These are phyloP conservation scores for Trichonephila clavipes DNA, from an alignment of 1,140 invertebrate species.

Conservation along the genomic window DNA sequence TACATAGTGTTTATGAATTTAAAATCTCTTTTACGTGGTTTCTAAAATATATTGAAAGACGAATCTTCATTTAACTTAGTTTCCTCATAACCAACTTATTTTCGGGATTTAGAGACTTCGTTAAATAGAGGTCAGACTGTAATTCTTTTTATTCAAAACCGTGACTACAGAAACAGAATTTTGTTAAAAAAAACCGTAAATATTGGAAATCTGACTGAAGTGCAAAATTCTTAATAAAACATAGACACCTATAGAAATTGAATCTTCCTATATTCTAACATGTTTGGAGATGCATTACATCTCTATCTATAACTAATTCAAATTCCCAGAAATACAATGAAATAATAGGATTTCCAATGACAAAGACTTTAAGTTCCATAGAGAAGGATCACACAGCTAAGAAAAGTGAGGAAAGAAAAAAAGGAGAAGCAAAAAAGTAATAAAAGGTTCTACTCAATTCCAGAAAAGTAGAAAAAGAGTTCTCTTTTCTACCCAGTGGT, in stretches of 20 bases:
- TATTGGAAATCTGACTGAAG: too few relatives aligned
- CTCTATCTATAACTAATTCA: not conserved
- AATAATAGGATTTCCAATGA: not conserved
- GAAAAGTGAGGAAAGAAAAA: not conserved
- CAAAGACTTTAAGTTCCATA: not conserved
- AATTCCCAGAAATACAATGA: not conserved
- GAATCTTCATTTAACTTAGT: too few relatives aligned
- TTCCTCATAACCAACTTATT: too few relatives aligned
- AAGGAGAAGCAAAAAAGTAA: not conserved
- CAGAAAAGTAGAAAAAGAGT: not conserved
- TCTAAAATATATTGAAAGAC: too few relatives aligned
- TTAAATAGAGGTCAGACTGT: too few relatives aligned
- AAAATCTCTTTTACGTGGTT: too few relatives aligned
- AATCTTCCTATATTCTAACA: not conserved
- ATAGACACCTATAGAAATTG: not conserved
- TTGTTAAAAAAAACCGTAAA: too few relatives aligned
- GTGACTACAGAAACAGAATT: too few relatives aligned
- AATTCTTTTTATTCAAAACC: too few relatives aligned
- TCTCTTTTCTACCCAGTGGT: conserved; percentile 22
- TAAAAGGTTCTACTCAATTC: not conserved
- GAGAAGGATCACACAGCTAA: not conserved
- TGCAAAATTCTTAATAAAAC: too few relatives aligned
- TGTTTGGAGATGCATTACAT: not conserved
- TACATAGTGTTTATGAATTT: too few relatives aligned
- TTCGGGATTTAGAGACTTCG: too few relatives aligned